Evolutionary conservation across 2,113 vertebrate species (phyloP).

Genomic region (Hippoglossus stenolepis): DNA sequence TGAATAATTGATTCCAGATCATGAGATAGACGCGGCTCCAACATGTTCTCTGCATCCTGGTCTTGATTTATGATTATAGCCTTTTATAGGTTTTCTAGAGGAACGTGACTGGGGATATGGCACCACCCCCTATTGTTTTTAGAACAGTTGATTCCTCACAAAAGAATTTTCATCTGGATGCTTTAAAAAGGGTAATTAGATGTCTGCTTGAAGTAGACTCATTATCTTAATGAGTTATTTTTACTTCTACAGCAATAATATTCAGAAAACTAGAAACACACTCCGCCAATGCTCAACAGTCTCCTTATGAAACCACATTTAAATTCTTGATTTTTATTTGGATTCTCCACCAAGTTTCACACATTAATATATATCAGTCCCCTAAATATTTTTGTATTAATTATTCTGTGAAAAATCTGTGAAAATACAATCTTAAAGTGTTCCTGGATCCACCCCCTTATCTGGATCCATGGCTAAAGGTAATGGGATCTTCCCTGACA

Average conservation of each 20-base stretch:
- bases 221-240: neutral
- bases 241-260: slow-evolving; percentile 1
- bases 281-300: too few species aligned
- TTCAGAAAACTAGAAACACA: neutral
- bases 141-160: neutral
- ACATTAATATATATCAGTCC: too few species aligned
- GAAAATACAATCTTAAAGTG: too few species aligned
- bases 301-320: too few species aligned
- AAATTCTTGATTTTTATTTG: too few species aligned
- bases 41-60: neutral
- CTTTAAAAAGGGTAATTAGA: neutral
- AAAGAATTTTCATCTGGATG: neutral
- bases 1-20: slow-evolving; percentile 48
- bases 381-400: too few species aligned
- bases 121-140: neutral
- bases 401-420: too few species aligned
- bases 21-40: slow-evolving; percentile 16
- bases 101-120: neutral
- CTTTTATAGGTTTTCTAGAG: slow-evolving; percentile 9
- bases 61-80: slow-evolving; percentile 26
- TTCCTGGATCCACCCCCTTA: too few species aligned
- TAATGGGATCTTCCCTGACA: too few species aligned
- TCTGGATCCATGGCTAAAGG: too few species aligned
- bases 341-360: too few species aligned
- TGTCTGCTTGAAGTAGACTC: neutral